Conservation (phyloP, 2,797 vertebrate species). For the Bradypodion pumilum region DNA sequence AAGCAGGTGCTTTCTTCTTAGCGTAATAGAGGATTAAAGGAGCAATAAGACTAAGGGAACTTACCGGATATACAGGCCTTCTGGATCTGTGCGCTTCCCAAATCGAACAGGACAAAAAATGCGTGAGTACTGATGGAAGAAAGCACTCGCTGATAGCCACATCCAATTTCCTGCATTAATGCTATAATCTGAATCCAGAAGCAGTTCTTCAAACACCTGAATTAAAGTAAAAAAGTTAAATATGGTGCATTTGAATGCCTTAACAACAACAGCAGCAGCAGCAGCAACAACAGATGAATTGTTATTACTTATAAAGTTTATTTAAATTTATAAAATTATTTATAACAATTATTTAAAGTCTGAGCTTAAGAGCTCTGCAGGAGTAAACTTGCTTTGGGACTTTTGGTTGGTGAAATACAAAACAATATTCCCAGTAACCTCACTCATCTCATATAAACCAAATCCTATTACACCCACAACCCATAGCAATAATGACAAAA, state of each 20-base stretch:
- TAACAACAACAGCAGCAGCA: too few species aligned
- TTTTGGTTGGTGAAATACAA: too few species aligned
- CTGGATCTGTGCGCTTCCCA: constrained; percentile 57
- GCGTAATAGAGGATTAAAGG: background rate
- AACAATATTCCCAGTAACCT: too few species aligned
- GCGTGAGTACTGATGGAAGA: constrained; percentile 59
- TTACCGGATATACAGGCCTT: constrained; percentile 53
- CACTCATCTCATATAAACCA: too few species aligned
- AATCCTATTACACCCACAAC: too few species aligned
- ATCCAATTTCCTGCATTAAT: constrained; percentile 64
- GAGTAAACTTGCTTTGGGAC: background rate
- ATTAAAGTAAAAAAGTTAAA: constrained; percentile 6
- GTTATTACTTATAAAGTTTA: too few species aligned
- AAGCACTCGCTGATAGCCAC: constrained; percentile 64
- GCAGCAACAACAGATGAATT: too few species aligned
- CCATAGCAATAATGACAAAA: too few species aligned
- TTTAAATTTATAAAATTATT: too few species aligned
- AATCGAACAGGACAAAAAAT: constrained; percentile 60
- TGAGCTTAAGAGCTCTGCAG: background rate
- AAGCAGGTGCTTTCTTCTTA: background rate
- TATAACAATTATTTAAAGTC: background rate
- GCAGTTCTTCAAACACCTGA: constrained; percentile 67
- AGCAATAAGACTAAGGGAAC: background rate
- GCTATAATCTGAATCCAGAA: constrained; percentile 64
- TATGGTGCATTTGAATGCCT: background rate